Percentiles rank a stretch among this genome's conserved stretches.
phyloP scores from a whole-genome alignment of 2,888 invertebrate species.

The Pomacea canaliculata region DNA sequence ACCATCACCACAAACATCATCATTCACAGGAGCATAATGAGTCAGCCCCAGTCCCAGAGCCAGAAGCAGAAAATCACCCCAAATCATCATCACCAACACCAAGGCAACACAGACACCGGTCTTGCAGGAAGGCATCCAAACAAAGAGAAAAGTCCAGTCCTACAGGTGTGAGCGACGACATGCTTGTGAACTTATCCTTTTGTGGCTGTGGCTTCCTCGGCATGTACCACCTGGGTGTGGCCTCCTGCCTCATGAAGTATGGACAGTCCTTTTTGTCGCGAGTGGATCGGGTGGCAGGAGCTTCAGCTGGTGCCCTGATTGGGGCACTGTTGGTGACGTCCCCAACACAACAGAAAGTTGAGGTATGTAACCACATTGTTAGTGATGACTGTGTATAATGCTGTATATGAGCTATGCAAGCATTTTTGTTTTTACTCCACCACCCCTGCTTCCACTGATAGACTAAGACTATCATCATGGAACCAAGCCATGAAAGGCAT shows the following conservation, averaged over 20 bases:
- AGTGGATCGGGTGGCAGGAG: slow-evolving; percentile 72
- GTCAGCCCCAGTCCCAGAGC: not conserved
- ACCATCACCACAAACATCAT: slow-evolving; percentile 2
- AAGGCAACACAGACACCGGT: not conserved
- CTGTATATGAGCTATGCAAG: not conserved
- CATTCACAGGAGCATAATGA: slow-evolving; percentile 1
- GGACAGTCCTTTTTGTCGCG: slow-evolving; percentile 81
- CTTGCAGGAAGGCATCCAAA: not conserved
- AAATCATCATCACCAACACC: not conserved
- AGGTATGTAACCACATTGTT: slow-evolving; percentile 2
- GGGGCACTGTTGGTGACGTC: slow-evolving; percentile 74
- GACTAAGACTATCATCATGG: too few species aligned
- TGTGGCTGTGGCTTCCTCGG: slow-evolving; percentile 99
- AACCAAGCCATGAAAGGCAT: too few species aligned
- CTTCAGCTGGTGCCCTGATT: slow-evolving; percentile 94
- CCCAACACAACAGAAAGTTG: slow-evolving; percentile 24
- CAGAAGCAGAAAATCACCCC: not conserved
- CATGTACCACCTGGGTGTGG: slow-evolving; percentile 98
- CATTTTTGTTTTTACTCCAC: not conserved
- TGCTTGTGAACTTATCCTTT: slow-evolving; percentile 79
- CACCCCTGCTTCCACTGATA: not conserved
- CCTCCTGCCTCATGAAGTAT: slow-evolving; percentile 94
- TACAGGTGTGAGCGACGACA: slow-evolving; percentile 10
- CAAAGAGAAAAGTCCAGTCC: not conserved
- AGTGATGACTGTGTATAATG: not conserved